Evolutionary conservation across 1,140 invertebrate genomes (phyloP), one percentile per base, ranked within the genome.

Genomic region (Scaptomyza pallida): DNA sequence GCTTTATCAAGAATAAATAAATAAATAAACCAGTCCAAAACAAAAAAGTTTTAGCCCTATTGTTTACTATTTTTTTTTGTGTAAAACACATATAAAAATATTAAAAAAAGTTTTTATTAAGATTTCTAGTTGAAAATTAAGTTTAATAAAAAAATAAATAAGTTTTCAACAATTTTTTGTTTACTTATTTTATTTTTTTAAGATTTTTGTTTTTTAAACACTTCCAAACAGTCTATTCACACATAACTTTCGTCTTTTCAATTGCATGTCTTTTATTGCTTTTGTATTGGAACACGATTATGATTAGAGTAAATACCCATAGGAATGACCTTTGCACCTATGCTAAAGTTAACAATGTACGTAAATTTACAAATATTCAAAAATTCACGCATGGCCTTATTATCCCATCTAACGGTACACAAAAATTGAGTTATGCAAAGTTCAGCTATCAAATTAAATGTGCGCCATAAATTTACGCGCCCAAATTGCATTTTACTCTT

Each of bases 401-500:
- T 35, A 19, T 37, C 17, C 16, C 26, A 23, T 26, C 52, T 12
- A 57, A 41, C 44, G 1, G 16, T 19, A 6, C 40, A 45, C 13
- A 60, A 54, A 60, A 54, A 61, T 68, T 41, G 13, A 54, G 48
- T 61, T 47, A 51, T 51, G 41, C n/a, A 45, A 41, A 60, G 23
- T 59, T 67, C n/a, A 12, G 8, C 30, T 45, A 52, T 40, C 30
- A 44, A 19, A 61, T 69, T 54, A 30, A 54, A 62, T 41, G 33
- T 52, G 5, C 16, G 3, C 43, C 10, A 9, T 17, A 54, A 45
- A 35, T 54, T 9, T 35, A 33, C 35, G 30, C 15, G 17, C 9
- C 33, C 10, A 50, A 70, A 72, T 60, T 48, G 51, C 41, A 72
- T 33, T 52, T 52, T 3, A 35, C 35, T n/a, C n/a, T 70, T 41